Base-by-base conservation (phyloP, 1,140 invertebrate species). In the Platorchestia sp. region DNA sequence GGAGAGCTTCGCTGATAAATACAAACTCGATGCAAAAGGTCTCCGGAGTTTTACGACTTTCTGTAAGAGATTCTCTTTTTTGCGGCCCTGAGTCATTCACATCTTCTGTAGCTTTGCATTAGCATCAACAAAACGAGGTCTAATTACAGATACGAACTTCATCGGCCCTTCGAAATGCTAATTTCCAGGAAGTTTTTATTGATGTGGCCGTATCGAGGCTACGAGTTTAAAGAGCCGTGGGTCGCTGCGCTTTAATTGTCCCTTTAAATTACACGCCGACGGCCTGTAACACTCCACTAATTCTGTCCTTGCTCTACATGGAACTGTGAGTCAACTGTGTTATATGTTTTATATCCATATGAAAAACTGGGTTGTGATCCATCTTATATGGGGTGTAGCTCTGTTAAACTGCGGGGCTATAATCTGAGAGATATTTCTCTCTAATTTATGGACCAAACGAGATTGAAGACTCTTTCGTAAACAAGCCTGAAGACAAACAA, bases 111-210 rank as follows among this genome's bases (percentile, higher is more conserved):
- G 44, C 45, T 44, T 44, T 41, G 44, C 41, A 44, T 93, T 93
- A 45, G 91, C 91, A 45, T 93, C 91, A 93, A 40, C 44, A 44
- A 45, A 93, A 93, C 91, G 91, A 93, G 91, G 43, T 16, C 7
- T 93, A 47, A 93, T 93, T 45, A 93, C 91, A 93, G 91, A 93
- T 93, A 93, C 45, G 91, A 93, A 93, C 43, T 93, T 93, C 91
- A 93, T 93, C 45, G 45, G 45, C n/a, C 41, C 42, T 89, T 89
- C 43, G 87, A 89, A 89, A 89, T 89, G 87, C 43, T 89, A 44
- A 89, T 89, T 89, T 89, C 87, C 41, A 89, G n/a, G 87, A 41
- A 44, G 87, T 89, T 89, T 89, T 42, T 89, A 90, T 42, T 6
- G 87, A 90, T 1, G 27, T 14, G 3, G 22, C 87, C 44, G 41